phyloP scores from a whole-genome alignment of 1,140 invertebrate genomes.

The Drosophila ogumai region DNA sequence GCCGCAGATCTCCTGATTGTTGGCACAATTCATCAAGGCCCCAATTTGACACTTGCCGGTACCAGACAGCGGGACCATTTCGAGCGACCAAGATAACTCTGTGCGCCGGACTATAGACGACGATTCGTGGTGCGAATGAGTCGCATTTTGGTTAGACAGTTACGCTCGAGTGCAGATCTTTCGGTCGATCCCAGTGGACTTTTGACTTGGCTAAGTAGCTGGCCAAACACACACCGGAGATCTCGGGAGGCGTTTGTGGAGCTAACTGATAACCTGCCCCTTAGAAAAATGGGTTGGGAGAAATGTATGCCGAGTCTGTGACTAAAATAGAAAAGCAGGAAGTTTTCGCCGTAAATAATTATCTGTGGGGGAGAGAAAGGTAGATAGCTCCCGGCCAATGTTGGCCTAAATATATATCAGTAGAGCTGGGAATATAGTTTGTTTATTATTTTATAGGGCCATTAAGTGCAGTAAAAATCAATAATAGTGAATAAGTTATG shows the following conservation, averaged over 20 bases:
- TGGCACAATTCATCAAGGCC: conserved; percentile 56
- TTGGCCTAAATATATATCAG: not conserved
- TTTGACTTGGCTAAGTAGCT: conserved; percentile 42
- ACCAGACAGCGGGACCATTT: conserved; percentile 53
- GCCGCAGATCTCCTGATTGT: conserved; percentile 37
- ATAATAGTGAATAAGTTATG: not conserved
- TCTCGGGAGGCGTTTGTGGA: conserved; percentile 21
- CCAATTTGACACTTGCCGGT: conserved; percentile 49
- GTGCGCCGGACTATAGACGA: not conserved
- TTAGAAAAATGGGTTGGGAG: conserved; percentile 2
- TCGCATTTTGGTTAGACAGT: conserved; percentile 35
- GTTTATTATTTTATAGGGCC: not conserved
- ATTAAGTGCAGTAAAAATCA: not conserved
- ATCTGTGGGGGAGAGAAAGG: not conserved
- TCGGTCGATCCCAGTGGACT: conserved; percentile 34
- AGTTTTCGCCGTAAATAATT: conserved; percentile 3
- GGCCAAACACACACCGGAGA: conserved; percentile 43
- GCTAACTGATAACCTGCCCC: conserved; percentile 15
- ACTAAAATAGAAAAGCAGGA: conserved; percentile 17
- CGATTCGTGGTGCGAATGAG: conserved; percentile 45
- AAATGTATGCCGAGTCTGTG: conserved; percentile 21
- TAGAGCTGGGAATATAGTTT: not conserved
- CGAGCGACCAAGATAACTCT: not conserved
- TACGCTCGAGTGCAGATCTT: conserved; percentile 48
- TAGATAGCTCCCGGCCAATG: not conserved